Base-by-base conservation (phyloP, 1,140 invertebrate species). In the Oreohelix idahoensis region DNA sequence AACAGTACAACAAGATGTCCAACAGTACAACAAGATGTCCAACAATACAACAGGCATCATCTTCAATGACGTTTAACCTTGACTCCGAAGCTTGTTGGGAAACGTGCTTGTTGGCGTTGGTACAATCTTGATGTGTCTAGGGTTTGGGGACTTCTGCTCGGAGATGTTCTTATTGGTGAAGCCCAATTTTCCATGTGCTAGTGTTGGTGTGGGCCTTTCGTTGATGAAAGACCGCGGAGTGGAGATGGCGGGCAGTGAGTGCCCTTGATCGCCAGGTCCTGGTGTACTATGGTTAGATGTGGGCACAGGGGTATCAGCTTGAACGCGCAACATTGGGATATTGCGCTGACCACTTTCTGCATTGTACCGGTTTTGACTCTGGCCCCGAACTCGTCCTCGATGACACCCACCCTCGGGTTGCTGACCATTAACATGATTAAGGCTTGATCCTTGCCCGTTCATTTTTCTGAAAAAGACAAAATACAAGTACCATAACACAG, bases 281-380 rank as follows among this genome's bases (percentile, higher is more conserved):
- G 89, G 88, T n/a, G 89, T 88, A 66, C 81, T 87, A 8, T 86
- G 81, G 20, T 39, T 84, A 53, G 88, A 87, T 15, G 86, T 82
- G 17, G 89, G 89, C 10, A 90, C 84, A 23, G 89, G 89, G 8
- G 89, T 90, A 29, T 89, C 89, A 0, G 88, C 74, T 80, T 90
- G 89, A 53, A 90, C 89, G n/a, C 88, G 81, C 29, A 90, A 81
- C 26, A 86, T 87, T 8, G 89, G 89, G 23, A 90, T 89, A 53
- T 85, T 83, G 45, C 69, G 66, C 32, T 80, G 45, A n/a, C 71
- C 73, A 85, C 82, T 58, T 69, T 66, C 66, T 69, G 53, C 63
- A 66, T 76, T 51, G 63, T 75, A 76, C 38, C 79, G 23, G 74
- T 71, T 49, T 75, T 82, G 71, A 45, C 42, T 26, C 79, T 83